These are phyloP conservation scores for Apomyelois bistriatella DNA, from an alignment of 2,888 invertebrate genomes.

Conservation along the genomic window DNA sequence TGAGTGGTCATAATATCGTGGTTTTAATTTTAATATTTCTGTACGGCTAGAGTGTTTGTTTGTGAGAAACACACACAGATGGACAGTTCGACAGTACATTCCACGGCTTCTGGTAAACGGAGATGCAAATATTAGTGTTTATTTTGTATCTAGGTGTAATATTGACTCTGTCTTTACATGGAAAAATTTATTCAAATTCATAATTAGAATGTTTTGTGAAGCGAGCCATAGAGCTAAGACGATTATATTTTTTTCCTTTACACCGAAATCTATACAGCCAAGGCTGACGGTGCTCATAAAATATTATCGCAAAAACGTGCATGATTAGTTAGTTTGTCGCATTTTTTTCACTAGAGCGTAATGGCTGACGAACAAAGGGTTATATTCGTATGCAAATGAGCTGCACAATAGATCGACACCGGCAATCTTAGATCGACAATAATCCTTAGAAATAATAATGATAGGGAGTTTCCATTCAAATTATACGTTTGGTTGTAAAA, in stretches of 20 bases:
- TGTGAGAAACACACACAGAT: slow-evolving; percentile 9
- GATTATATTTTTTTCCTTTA: neutral
- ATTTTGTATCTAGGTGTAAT: slow-evolving; percentile 12
- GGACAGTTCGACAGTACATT: slow-evolving; percentile 6
- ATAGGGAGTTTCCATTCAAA: slow-evolving; percentile 29
- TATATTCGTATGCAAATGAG: slow-evolving; percentile 49
- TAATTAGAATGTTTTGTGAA: neutral
- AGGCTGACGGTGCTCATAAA: slow-evolving; percentile 1
- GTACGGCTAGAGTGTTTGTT: slow-evolving; percentile 1
- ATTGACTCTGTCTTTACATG: slow-evolving; percentile 7
- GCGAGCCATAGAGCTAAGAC: neutral
- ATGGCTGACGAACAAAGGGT: slow-evolving; percentile 22
- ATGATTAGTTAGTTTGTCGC: slow-evolving; percentile 16
- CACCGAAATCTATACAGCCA: slow-evolving; percentile 6
- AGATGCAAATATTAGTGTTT: slow-evolving; percentile 12
- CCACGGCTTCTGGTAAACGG: slow-evolving; percentile 13
- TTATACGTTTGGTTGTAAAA: slow-evolving; percentile 30
- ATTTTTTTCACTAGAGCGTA: slow-evolving; percentile 16
- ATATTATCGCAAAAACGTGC: slow-evolving; percentile 9
- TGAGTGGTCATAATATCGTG: slow-evolving; percentile 17
- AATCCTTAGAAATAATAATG: slow-evolving; percentile 38
- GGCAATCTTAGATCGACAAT: slow-evolving; percentile 30
- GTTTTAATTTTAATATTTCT: slow-evolving; percentile 13
- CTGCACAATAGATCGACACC: slow-evolving; percentile 27
- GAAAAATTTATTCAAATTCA: slow-evolving; percentile 8